Evolutionary conservation across 2,797 vertebrate species (phyloP).

Genomic region (Cyclopterus lumpus): DNA sequence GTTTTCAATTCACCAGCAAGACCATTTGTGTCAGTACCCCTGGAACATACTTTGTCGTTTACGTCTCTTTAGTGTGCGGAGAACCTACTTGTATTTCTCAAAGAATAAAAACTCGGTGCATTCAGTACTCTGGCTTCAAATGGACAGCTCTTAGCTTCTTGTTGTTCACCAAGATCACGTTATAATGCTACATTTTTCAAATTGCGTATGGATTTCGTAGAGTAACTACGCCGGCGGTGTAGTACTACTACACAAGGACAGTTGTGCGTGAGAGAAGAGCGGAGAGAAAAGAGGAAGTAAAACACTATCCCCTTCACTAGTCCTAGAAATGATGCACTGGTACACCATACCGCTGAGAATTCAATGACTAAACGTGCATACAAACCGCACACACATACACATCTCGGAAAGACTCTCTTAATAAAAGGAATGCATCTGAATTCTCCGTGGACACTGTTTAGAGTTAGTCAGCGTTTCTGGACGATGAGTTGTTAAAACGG

Average conservation of each 20-base stretch:
- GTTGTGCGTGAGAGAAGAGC: neutral
- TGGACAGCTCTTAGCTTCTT: slow-evolving; percentile 6
- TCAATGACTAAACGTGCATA: neutral
- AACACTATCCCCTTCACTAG: neutral
- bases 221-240: neutral
- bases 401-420: slow-evolving; percentile 1
- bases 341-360: slow-evolving; percentile 1
- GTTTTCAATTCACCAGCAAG: neutral
- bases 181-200: slow-evolving; percentile 46
- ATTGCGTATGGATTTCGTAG: neutral
- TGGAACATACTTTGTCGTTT: neutral
- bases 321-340: neutral
- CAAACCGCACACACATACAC: slow-evolving; percentile 11
- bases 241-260: neutral
- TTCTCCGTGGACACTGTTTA: slow-evolving; percentile 12
- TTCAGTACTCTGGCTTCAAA: slow-evolving; percentile 19
- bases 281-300: neutral
- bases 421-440: slow-evolving; percentile 26
- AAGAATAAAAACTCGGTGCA: slow-evolving; percentile 33
- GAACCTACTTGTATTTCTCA: slow-evolving; percentile 4
- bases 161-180: slow-evolving; percentile 1
- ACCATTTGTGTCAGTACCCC: neutral
- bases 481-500: neutral
- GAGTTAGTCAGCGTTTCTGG: neutral
- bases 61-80: neutral